A percentile compares a stretch with the other conserved stretches of the same genome.
Conservation (phyloP, 2,888 invertebrate species). For the Craniophora ligustri region DNA sequence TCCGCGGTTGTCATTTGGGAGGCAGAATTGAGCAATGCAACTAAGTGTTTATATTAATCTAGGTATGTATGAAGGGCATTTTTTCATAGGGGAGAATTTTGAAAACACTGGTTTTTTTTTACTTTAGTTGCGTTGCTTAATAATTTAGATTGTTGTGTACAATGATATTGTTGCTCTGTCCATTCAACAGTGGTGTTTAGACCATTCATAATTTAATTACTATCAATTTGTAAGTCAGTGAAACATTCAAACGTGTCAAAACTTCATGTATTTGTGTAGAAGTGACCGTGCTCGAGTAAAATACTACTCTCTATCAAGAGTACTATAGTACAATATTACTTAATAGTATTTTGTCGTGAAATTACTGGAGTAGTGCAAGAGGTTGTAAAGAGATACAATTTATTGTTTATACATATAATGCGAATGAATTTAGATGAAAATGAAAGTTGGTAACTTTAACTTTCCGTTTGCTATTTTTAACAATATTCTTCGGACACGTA, state of each 20-base stretch:
- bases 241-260: not conserved
- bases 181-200: slow-evolving; percentile 53
- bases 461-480: not conserved
- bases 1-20: slow-evolving; percentile 54
- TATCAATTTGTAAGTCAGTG: slow-evolving; percentile 19
- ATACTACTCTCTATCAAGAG: not conserved
- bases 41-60: slow-evolving; percentile 5
- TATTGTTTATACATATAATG: not conserved
- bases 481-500: not conserved
- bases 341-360: not conserved
- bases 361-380: not conserved
- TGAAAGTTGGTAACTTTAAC: not conserved
- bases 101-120: slow-evolving; percentile 6
- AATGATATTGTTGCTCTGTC: slow-evolving; percentile 62
- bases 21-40: slow-evolving; percentile 44
- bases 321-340: not conserved
- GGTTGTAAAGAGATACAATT: not conserved
- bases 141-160: slow-evolving; percentile 44
- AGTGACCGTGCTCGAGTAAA: not conserved
- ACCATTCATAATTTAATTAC: slow-evolving; percentile 48
- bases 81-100: slow-evolving; percentile 20
- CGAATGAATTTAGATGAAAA: not conserved
- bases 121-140: slow-evolving; percentile 46
- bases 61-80: slow-evolving; percentile 16
- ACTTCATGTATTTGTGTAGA: not conserved